A percentile compares a stretch with the other conserved stretches of the same genome.
Evolutionary conservation across 2,113 vertebrate genomes (phyloP).

Genomic region (Acrocephalus kingi): DNA sequence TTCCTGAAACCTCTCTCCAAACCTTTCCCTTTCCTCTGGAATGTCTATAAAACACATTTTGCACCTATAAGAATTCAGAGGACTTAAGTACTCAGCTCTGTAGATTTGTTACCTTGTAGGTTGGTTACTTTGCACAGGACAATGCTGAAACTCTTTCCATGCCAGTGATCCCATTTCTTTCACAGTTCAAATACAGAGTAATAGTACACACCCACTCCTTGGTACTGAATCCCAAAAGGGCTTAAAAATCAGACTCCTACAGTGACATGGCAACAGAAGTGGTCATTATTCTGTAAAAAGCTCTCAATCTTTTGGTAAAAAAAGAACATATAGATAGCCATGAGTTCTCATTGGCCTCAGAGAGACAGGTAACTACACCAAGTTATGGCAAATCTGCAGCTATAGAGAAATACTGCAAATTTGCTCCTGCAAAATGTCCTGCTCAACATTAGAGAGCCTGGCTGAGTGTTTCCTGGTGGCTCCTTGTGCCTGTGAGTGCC

Average conservation of each 20-base stretch:
- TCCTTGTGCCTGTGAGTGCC: background rate
- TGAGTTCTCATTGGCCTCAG: background rate
- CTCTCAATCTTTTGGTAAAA: background rate
- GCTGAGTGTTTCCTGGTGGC: background rate
- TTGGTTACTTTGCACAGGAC: background rate
- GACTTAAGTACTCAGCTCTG: background rate
- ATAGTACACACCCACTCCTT: background rate
- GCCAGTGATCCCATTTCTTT: background rate
- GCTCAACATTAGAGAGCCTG: background rate
- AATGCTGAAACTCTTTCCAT: background rate
- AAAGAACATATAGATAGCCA: background rate
- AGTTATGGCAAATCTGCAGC: background rate
- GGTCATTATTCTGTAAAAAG: background rate
- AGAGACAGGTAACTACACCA: background rate
- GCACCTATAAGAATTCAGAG: background rate
- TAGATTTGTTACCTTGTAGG: background rate
- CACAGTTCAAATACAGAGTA: background rate
- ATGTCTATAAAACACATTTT: background rate
- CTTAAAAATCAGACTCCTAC: background rate
- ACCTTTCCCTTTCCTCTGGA: background rate
- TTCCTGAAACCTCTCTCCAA: background rate
- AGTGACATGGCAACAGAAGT: background rate
- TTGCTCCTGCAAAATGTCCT: background rate
- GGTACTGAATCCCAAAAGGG: background rate
- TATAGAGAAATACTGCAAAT: slow-evolving; percentile 23